These are phyloP conservation scores for Drosophila kanekoi DNA, from an alignment of 2,888 invertebrate genomes.

Conservation along the genomic window DNA sequence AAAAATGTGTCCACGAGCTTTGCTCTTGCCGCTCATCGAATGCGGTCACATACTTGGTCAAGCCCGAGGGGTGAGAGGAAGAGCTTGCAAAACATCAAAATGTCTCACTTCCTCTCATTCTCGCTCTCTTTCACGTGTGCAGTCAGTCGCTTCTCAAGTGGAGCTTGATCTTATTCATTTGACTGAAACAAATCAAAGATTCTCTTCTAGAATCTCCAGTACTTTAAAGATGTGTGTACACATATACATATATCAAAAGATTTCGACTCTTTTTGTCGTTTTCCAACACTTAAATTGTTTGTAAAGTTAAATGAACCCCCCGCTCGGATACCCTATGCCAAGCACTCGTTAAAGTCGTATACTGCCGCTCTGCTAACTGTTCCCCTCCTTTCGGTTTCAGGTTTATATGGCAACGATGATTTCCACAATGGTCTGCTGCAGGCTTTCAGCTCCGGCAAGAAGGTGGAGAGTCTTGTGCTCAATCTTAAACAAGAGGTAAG, in stretches of 20 bases:
- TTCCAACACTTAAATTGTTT: no score
- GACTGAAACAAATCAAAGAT: no score
- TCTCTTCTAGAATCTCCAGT: no score
- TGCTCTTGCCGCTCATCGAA: conserved; percentile 24
- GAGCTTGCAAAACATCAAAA: neutral
- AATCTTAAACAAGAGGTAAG: conserved; percentile 92
- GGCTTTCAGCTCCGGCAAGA: conserved; percentile 91
- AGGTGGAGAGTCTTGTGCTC: conserved; percentile 92
- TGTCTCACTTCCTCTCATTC: no score
- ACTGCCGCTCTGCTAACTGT: neutral
- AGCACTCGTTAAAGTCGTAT: no score
- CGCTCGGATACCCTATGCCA: neutral
- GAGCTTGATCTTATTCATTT: no score
- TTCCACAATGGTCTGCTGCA: conserved; percentile 95
- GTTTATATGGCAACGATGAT: conserved; percentile 97
- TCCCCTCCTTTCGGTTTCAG: conserved; percentile 52
- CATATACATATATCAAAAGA: no score
- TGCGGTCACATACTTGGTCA: neutral
- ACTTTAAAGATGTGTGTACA: no score
- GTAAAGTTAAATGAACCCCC: neutral
- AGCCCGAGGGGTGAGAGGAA: conserved; percentile 1
- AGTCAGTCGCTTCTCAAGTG: no score
- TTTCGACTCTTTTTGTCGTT: no score
- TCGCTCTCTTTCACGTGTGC: no score
- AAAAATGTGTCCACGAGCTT: conserved; percentile 48